These are phyloP conservation scores for Fulmarus glacialis DNA, from an alignment of 2,113 vertebrate species.

Conservation along the genomic window DNA sequence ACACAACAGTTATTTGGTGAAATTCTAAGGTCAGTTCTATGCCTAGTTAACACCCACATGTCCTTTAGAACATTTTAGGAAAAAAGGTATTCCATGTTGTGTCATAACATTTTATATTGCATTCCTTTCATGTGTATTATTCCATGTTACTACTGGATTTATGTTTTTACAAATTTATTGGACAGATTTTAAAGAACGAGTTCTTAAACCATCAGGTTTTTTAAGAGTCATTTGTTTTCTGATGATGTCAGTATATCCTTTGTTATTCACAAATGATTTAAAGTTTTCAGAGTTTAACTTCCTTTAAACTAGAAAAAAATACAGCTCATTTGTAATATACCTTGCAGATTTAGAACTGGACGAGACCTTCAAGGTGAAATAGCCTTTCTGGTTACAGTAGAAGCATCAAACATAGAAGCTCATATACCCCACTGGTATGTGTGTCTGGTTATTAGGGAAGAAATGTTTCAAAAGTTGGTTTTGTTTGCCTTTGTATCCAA, in stretches of 20 bases:
- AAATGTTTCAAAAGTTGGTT: neutral
- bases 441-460: neutral
- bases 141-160: neutral
- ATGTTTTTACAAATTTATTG: neutral
- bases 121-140: neutral
- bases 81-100: neutral
- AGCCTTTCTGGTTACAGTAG: neutral
- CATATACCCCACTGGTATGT: fast-evolving
- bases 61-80: neutral
- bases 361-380: neutral
- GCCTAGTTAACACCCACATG: neutral
- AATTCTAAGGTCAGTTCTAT: neutral
- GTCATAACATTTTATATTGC: neutral
- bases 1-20: neutral
- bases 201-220: neutral
- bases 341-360: neutral
- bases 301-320: neutral
- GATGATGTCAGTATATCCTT: neutral
- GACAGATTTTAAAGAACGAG: neutral
- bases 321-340: neutral
- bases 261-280: neutral
- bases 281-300: neutral
- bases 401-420: neutral
- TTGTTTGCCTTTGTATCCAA: neutral
- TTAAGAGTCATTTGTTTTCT: neutral